These are phyloP conservation scores for Bos javanicus DNA, from an alignment of 2,113 vertebrate species.

Conservation along the genomic window DNA sequence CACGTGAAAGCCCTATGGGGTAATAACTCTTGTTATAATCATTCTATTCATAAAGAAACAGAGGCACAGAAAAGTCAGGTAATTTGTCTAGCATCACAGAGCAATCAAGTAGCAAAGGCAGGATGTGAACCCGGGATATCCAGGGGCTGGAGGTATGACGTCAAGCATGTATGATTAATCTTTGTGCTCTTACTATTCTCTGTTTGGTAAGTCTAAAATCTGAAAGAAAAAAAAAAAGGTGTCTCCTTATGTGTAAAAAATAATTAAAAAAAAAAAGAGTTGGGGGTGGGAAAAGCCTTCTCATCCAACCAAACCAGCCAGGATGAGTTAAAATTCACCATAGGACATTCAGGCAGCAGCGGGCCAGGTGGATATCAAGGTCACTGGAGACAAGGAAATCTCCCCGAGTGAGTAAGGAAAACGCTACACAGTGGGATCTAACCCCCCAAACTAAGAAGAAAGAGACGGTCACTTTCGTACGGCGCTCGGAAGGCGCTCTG, in stretches of 20 bases:
- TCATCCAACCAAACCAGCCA: background rate
- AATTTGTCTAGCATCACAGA: background rate
- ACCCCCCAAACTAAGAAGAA: too few relatives aligned
- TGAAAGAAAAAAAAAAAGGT: background rate
- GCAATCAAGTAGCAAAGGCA: background rate
- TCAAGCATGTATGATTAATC: fast-evolving
- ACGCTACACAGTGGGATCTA: fast-evolving
- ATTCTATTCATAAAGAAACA: background rate
- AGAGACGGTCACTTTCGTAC: fast-evolving
- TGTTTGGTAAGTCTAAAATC: background rate
- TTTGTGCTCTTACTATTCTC: background rate
- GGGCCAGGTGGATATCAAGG: fast-evolving
- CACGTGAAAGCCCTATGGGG: fast-evolving
- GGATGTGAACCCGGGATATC: background rate
- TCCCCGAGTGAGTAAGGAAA: fast-evolving
- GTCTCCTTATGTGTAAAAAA: background rate
- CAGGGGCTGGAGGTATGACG: background rate
- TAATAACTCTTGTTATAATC: background rate
- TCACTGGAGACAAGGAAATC: fast-evolving
- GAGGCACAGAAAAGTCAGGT: background rate
- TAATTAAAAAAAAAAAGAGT: background rate
- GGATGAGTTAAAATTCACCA: background rate
- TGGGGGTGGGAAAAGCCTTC: background rate
- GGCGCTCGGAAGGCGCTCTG: conserved; percentile 53
- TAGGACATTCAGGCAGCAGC: fast-evolving